These are phyloP conservation scores for Gymnocheta viridis DNA, from an alignment of 2,888 invertebrate species.

Conservation along the genomic window DNA sequence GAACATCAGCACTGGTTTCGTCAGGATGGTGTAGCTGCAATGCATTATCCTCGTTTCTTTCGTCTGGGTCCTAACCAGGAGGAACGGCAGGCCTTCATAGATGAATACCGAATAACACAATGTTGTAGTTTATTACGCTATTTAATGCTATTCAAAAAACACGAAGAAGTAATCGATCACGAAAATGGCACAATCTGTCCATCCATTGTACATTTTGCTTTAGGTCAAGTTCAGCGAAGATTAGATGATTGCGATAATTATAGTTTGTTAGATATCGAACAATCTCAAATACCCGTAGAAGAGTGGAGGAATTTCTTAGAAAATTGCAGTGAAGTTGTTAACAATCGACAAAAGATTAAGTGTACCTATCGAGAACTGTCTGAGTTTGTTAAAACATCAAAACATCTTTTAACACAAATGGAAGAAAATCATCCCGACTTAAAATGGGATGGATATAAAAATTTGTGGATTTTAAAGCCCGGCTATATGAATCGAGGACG, in stretches of 20 bases:
- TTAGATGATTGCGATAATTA: constrained; percentile 73
- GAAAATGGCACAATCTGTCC: constrained; percentile 82
- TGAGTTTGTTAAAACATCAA: constrained; percentile 81
- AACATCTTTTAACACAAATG: constrained; percentile 85
- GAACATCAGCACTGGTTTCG: constrained; percentile 79
- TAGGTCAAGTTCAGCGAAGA: constrained; percentile 72
- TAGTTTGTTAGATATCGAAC: constrained; percentile 44
- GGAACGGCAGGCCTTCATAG: constrained; percentile 76
- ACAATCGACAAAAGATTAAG: constrained; percentile 76
- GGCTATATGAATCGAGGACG: constrained; percentile 91
- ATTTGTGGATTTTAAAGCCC: constrained; percentile 96
- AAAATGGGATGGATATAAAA: constrained; percentile 89
- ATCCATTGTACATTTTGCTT: constrained; percentile 73
- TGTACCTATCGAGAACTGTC: constrained; percentile 72
- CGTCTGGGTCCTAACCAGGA: constrained; percentile 75
- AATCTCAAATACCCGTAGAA: constrained; percentile 26
- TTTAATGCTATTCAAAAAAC: constrained; percentile 71
- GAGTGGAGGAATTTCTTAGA: constrained; percentile 73
- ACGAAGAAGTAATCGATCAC: constrained; percentile 81
- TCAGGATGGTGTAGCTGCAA: constrained; percentile 78
- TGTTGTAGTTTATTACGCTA: constrained; percentile 89
- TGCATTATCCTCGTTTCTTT: constrained; percentile 87
- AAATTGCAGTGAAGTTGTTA: constrained; percentile 77
- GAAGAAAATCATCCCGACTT: constrained; percentile 85
- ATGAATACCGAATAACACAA: constrained; percentile 90